These are phyloP conservation scores for Apteryx owenii DNA, from an alignment of 2,113 vertebrate genomes.

Conservation along the genomic window DNA sequence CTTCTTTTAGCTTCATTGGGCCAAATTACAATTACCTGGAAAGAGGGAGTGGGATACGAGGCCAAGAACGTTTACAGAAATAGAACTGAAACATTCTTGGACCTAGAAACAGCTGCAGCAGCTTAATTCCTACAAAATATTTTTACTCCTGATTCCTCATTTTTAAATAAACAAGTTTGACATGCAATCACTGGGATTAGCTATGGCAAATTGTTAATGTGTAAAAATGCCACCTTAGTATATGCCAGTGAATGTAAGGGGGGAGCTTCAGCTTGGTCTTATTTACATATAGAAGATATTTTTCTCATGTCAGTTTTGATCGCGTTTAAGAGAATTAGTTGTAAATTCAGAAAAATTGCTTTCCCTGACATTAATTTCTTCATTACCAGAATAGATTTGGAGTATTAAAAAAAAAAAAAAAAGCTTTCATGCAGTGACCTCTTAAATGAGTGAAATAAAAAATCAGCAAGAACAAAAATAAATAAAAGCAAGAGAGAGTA, in stretches of 20 bases:
- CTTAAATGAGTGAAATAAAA: constrained; percentile 26
- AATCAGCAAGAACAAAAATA: constrained; percentile 11
- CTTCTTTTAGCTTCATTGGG: not conserved
- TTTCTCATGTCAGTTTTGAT: constrained; percentile 39
- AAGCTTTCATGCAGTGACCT: constrained; percentile 21
- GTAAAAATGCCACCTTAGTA: not conserved
- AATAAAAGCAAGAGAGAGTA: constrained; percentile 42
- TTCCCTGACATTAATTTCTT: constrained; percentile 54
- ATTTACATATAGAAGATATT: not conserved
- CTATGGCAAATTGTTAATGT: not conserved
- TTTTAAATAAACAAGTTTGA: not conserved
- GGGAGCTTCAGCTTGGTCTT: not conserved
- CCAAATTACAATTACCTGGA: not conserved
- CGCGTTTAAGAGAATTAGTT: not conserved
- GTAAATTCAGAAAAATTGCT: constrained; percentile 55
- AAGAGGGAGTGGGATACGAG: not conserved
- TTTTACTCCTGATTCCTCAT: not conserved
- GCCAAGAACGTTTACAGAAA: not conserved
- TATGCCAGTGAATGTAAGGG: not conserved
- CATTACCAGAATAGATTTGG: constrained; percentile 51
- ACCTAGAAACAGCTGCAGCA: not conserved
- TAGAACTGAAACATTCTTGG: not conserved
- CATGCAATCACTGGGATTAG: not conserved
- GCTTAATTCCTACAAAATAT: not conserved
- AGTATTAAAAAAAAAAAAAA: constrained; percentile 24